Base-by-base conservation (phyloP, 2,888 invertebrate species). In the Pyrrhosoma nymphula region DNA sequence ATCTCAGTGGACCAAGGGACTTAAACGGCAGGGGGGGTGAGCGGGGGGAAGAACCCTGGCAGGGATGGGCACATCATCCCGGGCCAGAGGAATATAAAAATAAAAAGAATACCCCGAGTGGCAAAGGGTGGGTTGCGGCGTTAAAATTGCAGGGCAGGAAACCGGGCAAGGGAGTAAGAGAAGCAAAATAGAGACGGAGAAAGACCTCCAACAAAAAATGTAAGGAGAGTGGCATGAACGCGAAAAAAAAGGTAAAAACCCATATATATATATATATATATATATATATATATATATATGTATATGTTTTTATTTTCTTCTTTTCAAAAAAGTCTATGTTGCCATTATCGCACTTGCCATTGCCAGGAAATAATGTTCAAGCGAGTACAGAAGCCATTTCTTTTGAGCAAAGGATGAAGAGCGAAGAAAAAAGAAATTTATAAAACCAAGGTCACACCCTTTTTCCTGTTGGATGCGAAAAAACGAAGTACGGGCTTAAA, bases 301-400 rank as follows among this genome's bases (percentile, higher is more conserved):
- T 16, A 56, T 56, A 12, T 56, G 8, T 56, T 56, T 56, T 16
- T 56, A 8, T 20, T 60, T 60, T 60, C 16, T 0, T 12, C n/a
- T 35, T 82, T 82, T 82, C n/a, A 6, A 82, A 82, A 82, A 82
- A 82, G 82, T 35, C 82, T 35, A 35, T 82, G 82, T 82, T 82
- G 82, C 35, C 82, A 82, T 82, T 82, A 82, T 82, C 82, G 82
- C 35, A 35, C 82, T 82, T 82, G 82, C 82, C 35, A 82, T 82
- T 82, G 82, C 82, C 82, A 82, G 82, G 82, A 82, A 82, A 82
- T 82, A 35, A 82, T 82, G 82, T 82, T 82, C 82, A 30, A 35
- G 82, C 82, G 82, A 82, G 82, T 82, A 82, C 82, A 82, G 82
- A 35, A 82, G 30, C 35, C 82, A 35, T 82, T 82, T 69, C 2